These are phyloP conservation scores for Drosophila nannoptera DNA, from an alignment of 1,140 invertebrate genomes.

Conservation along the genomic window DNA sequence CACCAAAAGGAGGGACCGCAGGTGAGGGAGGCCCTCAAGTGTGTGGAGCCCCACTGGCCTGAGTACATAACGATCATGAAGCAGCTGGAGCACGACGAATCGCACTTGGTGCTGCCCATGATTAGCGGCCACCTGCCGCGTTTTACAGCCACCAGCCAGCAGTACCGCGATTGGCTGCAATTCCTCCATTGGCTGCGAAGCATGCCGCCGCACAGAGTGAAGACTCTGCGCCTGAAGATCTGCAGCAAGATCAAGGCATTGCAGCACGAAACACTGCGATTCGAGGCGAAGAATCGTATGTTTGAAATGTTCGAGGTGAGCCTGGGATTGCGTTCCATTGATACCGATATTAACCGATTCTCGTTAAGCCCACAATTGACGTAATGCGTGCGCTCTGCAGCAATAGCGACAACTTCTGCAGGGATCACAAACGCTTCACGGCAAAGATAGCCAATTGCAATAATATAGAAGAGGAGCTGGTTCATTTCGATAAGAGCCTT, in stretches of 20 bases:
- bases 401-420: slow-evolving; percentile 21
- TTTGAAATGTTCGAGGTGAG: slow-evolving; percentile 31
- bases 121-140: slow-evolving; percentile 51
- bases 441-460: slow-evolving; percentile 21
- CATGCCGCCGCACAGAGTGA: slow-evolving; percentile 27
- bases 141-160: slow-evolving; percentile 34
- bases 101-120: slow-evolving; percentile 81
- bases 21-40: not conserved
- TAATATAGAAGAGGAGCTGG: slow-evolving; percentile 29
- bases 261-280: slow-evolving; percentile 39
- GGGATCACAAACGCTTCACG: slow-evolving; percentile 31
- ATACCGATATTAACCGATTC: not conserved
- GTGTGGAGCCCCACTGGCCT: slow-evolving; percentile 33
- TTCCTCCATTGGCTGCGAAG: slow-evolving; percentile 37
- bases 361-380: slow-evolving; percentile 24
- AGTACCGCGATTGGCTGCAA: slow-evolving; percentile 15
- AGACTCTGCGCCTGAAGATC: slow-evolving; percentile 35
- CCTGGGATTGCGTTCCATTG: not conserved
- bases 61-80: slow-evolving; percentile 78
- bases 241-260: slow-evolving; percentile 28
- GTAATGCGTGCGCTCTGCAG: slow-evolving; percentile 37
- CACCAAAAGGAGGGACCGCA: not conserved
- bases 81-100: slow-evolving; percentile 81
- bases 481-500: slow-evolving; percentile 25
- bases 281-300: slow-evolving; percentile 23